Percentiles rank a stretch among this genome's conserved stretches.
phyloP scores from a whole-genome alignment of 2,113 vertebrate species.

The Corythoichthys intestinalis region DNA sequence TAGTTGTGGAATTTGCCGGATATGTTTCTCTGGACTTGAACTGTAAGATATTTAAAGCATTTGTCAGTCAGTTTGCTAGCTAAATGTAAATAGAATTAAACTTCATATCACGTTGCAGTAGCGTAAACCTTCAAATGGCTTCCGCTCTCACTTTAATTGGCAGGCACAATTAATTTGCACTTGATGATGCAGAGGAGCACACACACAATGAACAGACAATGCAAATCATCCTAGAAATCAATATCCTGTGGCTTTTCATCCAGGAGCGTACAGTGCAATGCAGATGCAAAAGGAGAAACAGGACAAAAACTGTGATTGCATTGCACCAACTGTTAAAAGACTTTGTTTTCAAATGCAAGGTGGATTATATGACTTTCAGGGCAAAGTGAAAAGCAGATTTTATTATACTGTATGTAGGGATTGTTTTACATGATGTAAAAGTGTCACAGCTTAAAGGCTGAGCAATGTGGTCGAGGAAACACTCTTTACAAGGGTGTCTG shows the following conservation, averaged over 20 bases:
- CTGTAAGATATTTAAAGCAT: slow-evolving; percentile 18
- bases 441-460: slow-evolving; percentile 39
- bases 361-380: slow-evolving; percentile 40
- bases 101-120: slow-evolving; percentile 22
- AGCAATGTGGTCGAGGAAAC: slow-evolving; percentile 46
- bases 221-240: slow-evolving; percentile 2
- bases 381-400: slow-evolving; percentile 48
- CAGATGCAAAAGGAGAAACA: slow-evolving; percentile 9
- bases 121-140: slow-evolving; percentile 13
- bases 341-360: slow-evolving; percentile 32
- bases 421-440: slow-evolving; percentile 41
- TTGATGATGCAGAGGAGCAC: slow-evolving; percentile 7
- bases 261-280: neutral
- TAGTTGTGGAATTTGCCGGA: slow-evolving; percentile 22
- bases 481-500: slow-evolving; percentile 25
- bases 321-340: slow-evolving; percentile 32
- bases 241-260: slow-evolving; percentile 1
- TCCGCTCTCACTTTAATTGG: slow-evolving; percentile 11
- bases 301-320: slow-evolving; percentile 17
- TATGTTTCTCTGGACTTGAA: slow-evolving; percentile 9
- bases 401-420: slow-evolving; percentile 20
- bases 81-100: slow-evolving; percentile 5
- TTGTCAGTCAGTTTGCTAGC: slow-evolving; percentile 17
- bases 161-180: slow-evolving; percentile 7
- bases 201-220: neutral